Evolutionary conservation across 1,140 invertebrate genomes (phyloP), one percentile per base, ranked within the genome.

Genomic region (Bombus soroeensis): DNA sequence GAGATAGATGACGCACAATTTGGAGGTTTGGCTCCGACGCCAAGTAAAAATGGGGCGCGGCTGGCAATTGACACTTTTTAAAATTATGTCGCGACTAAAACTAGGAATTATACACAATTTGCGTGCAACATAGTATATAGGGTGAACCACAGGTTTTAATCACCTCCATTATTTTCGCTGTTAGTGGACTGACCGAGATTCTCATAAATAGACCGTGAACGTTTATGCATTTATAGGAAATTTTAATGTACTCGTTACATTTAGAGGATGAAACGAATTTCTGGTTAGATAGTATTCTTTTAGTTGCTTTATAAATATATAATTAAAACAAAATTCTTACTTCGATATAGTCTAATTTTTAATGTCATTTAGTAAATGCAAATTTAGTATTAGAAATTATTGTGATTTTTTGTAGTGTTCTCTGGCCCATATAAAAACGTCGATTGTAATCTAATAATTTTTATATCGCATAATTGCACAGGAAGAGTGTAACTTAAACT

Each of bases 11-110:
- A 62, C 1, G 53, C 39, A 25, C 34, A 2, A n/a, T 59, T 37
- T 2, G 47, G 15, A 28, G 37, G 34, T 15, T 47, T 79, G 66
- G 75, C 82, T 41, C 47, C 22, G 66, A 0, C 41, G 82, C 82
- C 74, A 77, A 76, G 25, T 68, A 39, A 47, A 57, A 53, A 41
- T 15, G 18, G 39, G 41, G 6, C 18, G 66, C 43, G 43, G 15
- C 22, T 43, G 75, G 37, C 74, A n/a, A 84, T 83, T 39, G 66
- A 83, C 15, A 66, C 3, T 88, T 81, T 84, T 84, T 77, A 2
- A 77, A 85, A 76, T 73, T 80, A 83, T 76, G n/a, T 73, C 62
- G 73, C 15, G 8, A 5, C 13, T 41, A 8, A 71, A 10, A 22
- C 22, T 25, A 25, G 10, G 37, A 28, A 28, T 71, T 37, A 10